Evolutionary conservation across 2,113 vertebrate genomes (phyloP).

Genomic region (Cichladusa arquata): DNA sequence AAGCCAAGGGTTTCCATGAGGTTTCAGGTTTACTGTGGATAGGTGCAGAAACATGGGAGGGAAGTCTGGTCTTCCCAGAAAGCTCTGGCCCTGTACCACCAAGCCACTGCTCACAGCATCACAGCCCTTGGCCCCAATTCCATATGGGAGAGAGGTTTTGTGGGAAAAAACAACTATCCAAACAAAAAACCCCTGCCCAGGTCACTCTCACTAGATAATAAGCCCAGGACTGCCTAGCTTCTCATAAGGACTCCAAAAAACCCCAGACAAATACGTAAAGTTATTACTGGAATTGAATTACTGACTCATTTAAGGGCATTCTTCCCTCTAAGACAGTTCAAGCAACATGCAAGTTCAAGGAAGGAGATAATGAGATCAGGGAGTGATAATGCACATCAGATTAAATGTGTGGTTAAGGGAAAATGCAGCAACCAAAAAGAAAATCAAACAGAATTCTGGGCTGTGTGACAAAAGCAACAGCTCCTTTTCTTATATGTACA

Average conservation of each 20-base stretch:
- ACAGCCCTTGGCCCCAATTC: neutral
- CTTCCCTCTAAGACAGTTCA: neutral
- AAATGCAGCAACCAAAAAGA: neutral
- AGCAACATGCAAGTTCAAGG: neutral
- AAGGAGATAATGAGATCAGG: constrained; percentile 29
- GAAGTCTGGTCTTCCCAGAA: neutral
- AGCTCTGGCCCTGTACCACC: accelerated
- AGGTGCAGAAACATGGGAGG: neutral
- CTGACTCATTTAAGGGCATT: neutral
- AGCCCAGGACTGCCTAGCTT: neutral
- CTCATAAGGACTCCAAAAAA: neutral
- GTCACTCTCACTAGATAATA: neutral
- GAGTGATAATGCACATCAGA: constrained; percentile 38
- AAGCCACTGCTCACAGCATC: neutral
- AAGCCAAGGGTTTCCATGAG: neutral
- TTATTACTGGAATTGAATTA: neutral
- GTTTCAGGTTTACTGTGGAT: neutral
- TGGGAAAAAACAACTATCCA: neutral
- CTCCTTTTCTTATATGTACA: neutral
- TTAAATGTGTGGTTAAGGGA: neutral
- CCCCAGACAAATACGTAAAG: neutral
- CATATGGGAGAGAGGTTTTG: neutral
- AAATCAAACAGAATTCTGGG: constrained; percentile 3
- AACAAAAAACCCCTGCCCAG: accelerated
- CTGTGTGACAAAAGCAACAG: neutral